Percentiles rank a stretch among this genome's conserved stretches.
Evolutionary conservation across 1,140 invertebrate genomes (phyloP).

Genomic region (Hyposmocoma kahamanoa): DNA sequence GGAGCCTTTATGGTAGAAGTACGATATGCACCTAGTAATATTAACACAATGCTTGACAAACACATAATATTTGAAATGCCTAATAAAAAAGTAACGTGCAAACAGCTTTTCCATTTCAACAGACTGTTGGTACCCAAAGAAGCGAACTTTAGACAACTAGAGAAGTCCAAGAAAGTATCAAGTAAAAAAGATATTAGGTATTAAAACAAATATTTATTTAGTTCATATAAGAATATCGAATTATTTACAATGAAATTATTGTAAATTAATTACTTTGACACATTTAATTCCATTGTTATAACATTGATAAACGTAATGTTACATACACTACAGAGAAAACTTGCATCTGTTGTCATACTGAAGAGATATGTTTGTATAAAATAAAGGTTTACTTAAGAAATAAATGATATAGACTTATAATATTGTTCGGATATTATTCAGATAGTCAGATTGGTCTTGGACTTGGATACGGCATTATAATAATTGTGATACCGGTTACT

Average conservation of each 20-base stretch:
- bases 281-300: constrained; percentile 69
- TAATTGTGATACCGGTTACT: not conserved
- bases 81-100: too few species aligned
- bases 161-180: constrained; percentile 7
- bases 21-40: too few species aligned
- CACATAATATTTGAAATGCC: too few species aligned
- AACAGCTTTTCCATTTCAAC: too few species aligned
- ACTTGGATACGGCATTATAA: too few species aligned
- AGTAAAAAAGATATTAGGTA: constrained; percentile 46
- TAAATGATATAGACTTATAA: constrained; percentile 60
- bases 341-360: constrained; percentile 66
- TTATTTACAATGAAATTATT: constrained; percentile 71
- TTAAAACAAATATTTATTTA: constrained; percentile 72
- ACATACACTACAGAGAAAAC: constrained; percentile 72
- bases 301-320: constrained; percentile 58
- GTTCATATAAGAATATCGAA: constrained; percentile 67
- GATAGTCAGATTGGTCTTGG: too few species aligned
- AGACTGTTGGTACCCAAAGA: too few species aligned
- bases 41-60: too few species aligned
- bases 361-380: constrained; percentile 66
- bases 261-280: constrained; percentile 48
- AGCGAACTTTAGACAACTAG: constrained; percentile 25
- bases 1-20: too few species aligned
- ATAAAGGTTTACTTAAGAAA: constrained; percentile 64
- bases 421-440: constrained; percentile 68